Evolutionary conservation across 2,888 invertebrate genomes (phyloP).

Genomic region (Epistrophella euchroma): DNA sequence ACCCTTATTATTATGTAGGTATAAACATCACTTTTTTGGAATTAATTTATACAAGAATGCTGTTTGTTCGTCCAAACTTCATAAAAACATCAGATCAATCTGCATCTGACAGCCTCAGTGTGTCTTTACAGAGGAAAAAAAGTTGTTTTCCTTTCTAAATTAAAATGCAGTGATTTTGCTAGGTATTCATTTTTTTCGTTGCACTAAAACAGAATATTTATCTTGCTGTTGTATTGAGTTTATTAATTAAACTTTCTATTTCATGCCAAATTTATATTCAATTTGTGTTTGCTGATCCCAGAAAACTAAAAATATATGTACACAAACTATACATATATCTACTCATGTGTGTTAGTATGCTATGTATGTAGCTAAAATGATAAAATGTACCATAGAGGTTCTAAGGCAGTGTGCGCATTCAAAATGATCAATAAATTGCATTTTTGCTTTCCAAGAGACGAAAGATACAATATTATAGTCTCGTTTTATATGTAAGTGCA

Average conservation of each 20-base stretch:
- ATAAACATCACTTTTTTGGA: not conserved
- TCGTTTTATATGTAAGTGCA: not conserved
- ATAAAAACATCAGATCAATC: constrained; percentile 27
- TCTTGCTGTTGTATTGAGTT: constrained; percentile 72
- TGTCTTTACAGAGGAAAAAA: not conserved
- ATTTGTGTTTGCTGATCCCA: constrained; percentile 80
- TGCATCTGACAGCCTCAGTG: constrained; percentile 11
- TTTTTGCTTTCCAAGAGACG: constrained; percentile 17
- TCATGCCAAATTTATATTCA: constrained; percentile 83
- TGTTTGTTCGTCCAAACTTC: constrained; percentile 12
- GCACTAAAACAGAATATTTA: constrained; percentile 25
- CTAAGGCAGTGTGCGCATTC: not conserved
- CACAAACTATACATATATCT: not conserved
- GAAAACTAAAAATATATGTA: constrained; percentile 77
- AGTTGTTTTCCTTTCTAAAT: not conserved
- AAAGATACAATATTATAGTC: constrained; percentile 21
- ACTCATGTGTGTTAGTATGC: no score
- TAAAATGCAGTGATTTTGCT: not conserved
- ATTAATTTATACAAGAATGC: not conserved
- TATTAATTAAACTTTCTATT: constrained; percentile 81
- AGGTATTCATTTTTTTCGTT: constrained; percentile 18
- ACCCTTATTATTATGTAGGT: not conserved
- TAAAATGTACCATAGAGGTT: not conserved
- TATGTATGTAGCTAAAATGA: constrained; percentile 2
- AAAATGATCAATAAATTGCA: constrained; percentile 62